A percentile compares a stretch with the other conserved stretches of the same genome.
Evolutionary conservation across 2,797 vertebrate species (phyloP).

Genomic region (Astyanax mexicanus): DNA sequence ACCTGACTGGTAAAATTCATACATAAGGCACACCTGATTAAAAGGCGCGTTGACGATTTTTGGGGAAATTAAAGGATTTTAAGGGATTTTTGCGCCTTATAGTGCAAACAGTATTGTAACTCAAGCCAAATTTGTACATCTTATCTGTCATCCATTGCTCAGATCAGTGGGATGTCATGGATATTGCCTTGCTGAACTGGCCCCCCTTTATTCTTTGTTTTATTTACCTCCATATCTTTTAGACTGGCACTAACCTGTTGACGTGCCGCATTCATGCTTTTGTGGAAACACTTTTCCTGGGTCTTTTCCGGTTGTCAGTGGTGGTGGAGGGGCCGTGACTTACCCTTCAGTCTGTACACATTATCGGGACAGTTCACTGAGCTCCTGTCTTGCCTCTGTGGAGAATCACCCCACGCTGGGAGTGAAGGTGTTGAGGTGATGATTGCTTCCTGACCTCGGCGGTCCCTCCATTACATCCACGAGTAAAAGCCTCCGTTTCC

Average conservation of each 20-base stretch:
- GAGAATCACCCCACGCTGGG: constrained; percentile 70
- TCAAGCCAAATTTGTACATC: not conserved
- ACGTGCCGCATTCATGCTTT: constrained; percentile 5
- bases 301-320: constrained; percentile 35
- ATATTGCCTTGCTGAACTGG: too few species aligned
- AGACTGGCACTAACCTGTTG: constrained; percentile 8
- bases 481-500: constrained; percentile 73
- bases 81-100: too few species aligned
- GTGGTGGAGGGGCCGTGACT: constrained; percentile 34
- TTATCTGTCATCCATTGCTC: not conserved
- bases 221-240: constrained; percentile 2
- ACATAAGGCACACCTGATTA: too few species aligned
- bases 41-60: too few species aligned
- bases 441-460: constrained; percentile 81
- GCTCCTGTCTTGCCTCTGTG: constrained; percentile 55
- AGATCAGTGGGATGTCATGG: not conserved
- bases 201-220: not conserved
- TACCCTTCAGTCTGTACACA: constrained; percentile 46
- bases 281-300: constrained; percentile 45
- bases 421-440: constrained; percentile 75
- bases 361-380: constrained; percentile 42
- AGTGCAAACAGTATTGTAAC: too few species aligned
- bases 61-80: too few species aligned
- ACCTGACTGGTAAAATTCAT: too few species aligned
- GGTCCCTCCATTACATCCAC: constrained; percentile 76